Conservation (phyloP, 2,888 invertebrate species). For the Zele albiditarsus region DNA sequence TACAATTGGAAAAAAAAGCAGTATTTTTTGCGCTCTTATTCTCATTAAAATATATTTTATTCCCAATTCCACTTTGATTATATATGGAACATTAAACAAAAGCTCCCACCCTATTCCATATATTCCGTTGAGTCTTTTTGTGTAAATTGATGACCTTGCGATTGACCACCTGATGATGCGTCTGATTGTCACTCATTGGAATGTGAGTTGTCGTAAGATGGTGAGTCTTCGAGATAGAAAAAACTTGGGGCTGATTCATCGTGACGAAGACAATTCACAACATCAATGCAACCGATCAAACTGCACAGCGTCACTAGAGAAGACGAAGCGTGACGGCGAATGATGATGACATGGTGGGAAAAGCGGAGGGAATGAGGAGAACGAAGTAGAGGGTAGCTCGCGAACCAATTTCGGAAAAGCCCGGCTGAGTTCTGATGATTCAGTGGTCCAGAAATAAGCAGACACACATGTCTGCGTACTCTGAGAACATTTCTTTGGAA, state of each 20-base stretch:
- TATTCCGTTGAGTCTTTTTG: neutral
- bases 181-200: slow-evolving; percentile 21
- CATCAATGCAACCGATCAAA: slow-evolving; percentile 21
- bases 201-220: neutral
- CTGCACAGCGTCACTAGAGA: neutral
- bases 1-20: neutral
- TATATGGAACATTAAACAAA: neutral
- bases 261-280: neutral
- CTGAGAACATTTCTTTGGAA: slow-evolving; percentile 44
- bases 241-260: slow-evolving; percentile 30
- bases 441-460: slow-evolving; percentile 68
- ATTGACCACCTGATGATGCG: slow-evolving; percentile 25
- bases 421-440: slow-evolving; percentile 65
- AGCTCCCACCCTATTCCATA: neutral
- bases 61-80: neutral
- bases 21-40: neutral
- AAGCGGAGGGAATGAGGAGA: neutral
- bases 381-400: slow-evolving; percentile 36
- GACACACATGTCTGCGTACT: slow-evolving; percentile 69
- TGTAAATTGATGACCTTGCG: slow-evolving; percentile 24
- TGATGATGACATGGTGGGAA: neutral
- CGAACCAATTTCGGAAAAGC: slow-evolving; percentile 65
- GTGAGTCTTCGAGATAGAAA: slow-evolving; percentile 30
- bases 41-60: neutral
- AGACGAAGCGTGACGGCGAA: neutral